phyloP scores from a whole-genome alignment of 2,888 invertebrate species.

The Venusia cambrica region DNA sequence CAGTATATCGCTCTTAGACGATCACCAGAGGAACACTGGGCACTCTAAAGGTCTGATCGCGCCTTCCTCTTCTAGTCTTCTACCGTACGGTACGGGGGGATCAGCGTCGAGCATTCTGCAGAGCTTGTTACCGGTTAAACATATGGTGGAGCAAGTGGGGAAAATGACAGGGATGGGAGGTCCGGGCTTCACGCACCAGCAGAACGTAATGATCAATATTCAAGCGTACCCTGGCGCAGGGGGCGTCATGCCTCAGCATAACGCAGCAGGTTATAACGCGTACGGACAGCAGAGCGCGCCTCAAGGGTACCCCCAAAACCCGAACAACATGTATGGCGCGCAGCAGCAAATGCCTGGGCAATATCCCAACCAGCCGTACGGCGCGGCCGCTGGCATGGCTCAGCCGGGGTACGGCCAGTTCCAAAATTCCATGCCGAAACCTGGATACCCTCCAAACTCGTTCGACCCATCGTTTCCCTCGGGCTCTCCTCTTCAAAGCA shows the following conservation, averaged over 20 bases:
- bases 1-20: conserved; percentile 74
- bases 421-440: conserved; percentile 53
- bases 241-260: conserved; percentile 68
- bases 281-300: conserved; percentile 63
- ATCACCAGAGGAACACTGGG: conserved; percentile 77
- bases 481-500: conserved; percentile 64
- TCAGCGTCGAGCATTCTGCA: conserved; percentile 63
- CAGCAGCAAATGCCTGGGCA: conserved; percentile 58
- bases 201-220: conserved; percentile 84
- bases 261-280: conserved; percentile 60
- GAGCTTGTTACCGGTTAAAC: conserved; percentile 67
- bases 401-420: conserved; percentile 57
- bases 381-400: conserved; percentile 38
- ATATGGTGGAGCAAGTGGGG: conserved; percentile 72
- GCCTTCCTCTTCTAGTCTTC: conserved; percentile 49
- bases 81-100: conserved; percentile 56
- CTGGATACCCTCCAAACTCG: conserved; percentile 56
- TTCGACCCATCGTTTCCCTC: conserved; percentile 53
- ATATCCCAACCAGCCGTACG: conserved; percentile 52
- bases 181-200: conserved; percentile 79
- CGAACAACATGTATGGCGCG: conserved; percentile 64
- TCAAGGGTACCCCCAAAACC: conserved; percentile 50
- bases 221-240: conserved; percentile 82
- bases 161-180: conserved; percentile 59
- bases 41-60: conserved; percentile 72